Evolutionary conservation across 2,113 vertebrate species (phyloP).

Genomic region (Phalacrocorax brasilianus): DNA sequence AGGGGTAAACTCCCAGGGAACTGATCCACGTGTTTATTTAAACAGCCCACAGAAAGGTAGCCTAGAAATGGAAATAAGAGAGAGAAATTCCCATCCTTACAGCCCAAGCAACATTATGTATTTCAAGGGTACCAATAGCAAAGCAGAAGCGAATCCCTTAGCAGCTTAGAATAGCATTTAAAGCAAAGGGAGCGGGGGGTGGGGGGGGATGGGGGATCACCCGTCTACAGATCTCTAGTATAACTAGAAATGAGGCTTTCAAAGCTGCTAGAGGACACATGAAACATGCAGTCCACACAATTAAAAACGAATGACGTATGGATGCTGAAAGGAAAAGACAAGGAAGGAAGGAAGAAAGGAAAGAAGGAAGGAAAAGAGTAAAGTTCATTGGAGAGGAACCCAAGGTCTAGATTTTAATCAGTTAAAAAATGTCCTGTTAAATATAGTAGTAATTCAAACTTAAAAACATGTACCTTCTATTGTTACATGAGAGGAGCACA

Average conservation of each 20-base stretch:
- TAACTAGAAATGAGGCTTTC: constrained; percentile 49
- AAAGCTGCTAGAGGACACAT: constrained; percentile 68
- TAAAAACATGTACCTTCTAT: constrained; percentile 74
- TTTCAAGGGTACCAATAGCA: constrained; percentile 52
- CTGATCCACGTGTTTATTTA: constrained; percentile 43
- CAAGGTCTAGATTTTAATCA: constrained; percentile 79
- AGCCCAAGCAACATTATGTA: constrained; percentile 25
- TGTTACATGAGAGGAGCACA: constrained; percentile 77
- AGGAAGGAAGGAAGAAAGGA: constrained; percentile 57
- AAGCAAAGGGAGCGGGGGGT: constrained; percentile 9
- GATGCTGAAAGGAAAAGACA: constrained; percentile 70
- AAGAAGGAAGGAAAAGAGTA: constrained; percentile 65
- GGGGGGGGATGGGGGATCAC: background rate
- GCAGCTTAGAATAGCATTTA: constrained; percentile 29
- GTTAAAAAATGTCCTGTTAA: constrained; percentile 81
- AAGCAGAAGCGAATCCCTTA: constrained; percentile 44
- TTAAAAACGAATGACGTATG: constrained; percentile 74
- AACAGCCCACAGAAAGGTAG: constrained; percentile 55
- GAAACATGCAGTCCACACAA: constrained; percentile 75
- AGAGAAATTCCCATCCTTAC: constrained; percentile 45
- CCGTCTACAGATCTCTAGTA: background rate
- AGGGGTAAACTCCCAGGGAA: constrained; percentile 28
- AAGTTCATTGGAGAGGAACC: constrained; percentile 72
- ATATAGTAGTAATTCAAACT: constrained; percentile 76
- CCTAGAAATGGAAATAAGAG: constrained; percentile 62